These are phyloP conservation scores for Pterostichus niger DNA, from an alignment of 2,888 invertebrate species.

Conservation along the genomic window DNA sequence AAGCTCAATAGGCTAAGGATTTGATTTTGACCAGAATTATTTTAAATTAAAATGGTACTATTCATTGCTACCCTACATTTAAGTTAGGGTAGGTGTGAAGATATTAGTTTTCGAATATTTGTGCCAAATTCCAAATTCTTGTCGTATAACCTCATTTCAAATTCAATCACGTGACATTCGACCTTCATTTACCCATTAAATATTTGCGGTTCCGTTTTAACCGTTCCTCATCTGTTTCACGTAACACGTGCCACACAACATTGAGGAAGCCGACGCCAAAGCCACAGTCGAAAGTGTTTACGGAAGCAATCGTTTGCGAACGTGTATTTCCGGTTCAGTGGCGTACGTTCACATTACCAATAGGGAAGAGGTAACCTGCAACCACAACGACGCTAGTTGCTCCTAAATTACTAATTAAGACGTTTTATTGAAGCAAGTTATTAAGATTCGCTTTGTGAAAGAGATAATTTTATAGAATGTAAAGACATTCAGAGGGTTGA, in stretches of 20 bases:
- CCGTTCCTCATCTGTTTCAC: conserved; percentile 1
- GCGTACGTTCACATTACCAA: background rate
- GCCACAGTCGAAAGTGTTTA: conserved; percentile 31
- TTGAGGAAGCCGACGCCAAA: background rate
- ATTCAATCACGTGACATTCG: conserved; percentile 5
- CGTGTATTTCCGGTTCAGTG: conserved; percentile 28
- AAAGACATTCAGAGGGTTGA: background rate
- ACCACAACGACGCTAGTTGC: background rate
- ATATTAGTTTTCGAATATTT: too few species aligned
- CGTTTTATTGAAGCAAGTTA: conserved; percentile 47
- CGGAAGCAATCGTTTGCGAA: background rate
- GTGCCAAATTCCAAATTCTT: background rate
- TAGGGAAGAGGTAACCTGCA: background rate
- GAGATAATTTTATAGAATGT: conserved; percentile 31
- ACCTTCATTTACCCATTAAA: conserved; percentile 2
- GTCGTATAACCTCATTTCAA: background rate
- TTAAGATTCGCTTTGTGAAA: conserved; percentile 36
- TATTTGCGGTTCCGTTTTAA: conserved; percentile 22
- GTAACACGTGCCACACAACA: conserved; percentile 12
- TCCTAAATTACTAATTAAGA: conserved; percentile 21
- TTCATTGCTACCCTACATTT: too few species aligned
- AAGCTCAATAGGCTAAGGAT: too few species aligned
- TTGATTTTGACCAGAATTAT: too few species aligned
- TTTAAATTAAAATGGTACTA: too few species aligned
- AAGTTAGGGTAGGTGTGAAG: too few species aligned